A percentile compares a stretch with the other conserved stretches of the same genome.
Conservation (phyloP, 2,113 vertebrate genomes). For the Ptychochromis oligacanthus region DNA sequence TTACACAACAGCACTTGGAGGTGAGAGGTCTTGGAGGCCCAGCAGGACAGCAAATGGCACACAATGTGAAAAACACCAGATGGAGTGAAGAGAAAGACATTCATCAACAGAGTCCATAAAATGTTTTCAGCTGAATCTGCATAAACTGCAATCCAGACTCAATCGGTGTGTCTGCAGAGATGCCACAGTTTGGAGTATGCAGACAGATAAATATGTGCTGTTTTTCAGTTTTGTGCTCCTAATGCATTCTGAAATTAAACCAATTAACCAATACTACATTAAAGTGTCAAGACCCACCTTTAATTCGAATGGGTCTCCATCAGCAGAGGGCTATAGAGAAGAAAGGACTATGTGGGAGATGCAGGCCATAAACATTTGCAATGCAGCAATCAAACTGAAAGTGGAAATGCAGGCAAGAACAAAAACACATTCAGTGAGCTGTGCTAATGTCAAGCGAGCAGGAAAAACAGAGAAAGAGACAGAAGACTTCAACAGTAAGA, state of each 20-base stretch:
- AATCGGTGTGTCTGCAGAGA: neutral
- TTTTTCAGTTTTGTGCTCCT: neutral
- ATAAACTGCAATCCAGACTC: neutral
- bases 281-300: neutral
- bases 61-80: constrained; percentile 35
- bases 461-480: no score
- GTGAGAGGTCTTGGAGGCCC: constrained; percentile 43
- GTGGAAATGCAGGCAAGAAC: no score
- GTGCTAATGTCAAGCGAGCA: no score
- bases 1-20: constrained; percentile 17
- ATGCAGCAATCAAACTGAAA: no score
- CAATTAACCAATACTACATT: neutral
- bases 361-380: neutral
- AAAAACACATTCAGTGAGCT: no score
- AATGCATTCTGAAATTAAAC: neutral
- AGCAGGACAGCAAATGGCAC: constrained; percentile 23
- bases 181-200: neutral
- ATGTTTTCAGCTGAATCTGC: constrained; percentile 48
- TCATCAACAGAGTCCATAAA: constrained; percentile 6
- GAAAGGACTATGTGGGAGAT: fast-evolving
- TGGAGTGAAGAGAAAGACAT: constrained; percentile 23
- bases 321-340: no score
- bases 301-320: neutral
- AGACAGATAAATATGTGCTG: neutral
- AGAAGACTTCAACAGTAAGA: no score